phyloP scores from a whole-genome alignment of 2,797 vertebrate genomes.

The Leontopithecus rosalia region DNA sequence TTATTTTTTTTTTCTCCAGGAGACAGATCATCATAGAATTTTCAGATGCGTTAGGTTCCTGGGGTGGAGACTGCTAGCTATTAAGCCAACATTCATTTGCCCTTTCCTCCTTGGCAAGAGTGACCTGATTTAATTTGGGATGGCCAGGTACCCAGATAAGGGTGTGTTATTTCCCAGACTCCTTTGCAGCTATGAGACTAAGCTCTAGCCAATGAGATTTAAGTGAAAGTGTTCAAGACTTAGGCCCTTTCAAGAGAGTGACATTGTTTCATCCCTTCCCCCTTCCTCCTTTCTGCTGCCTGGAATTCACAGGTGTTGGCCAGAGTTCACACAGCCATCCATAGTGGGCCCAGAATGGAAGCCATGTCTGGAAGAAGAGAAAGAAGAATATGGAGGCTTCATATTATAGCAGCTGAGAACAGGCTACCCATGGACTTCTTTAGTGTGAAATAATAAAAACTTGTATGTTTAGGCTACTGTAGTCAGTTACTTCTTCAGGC shows the following conservation, averaged over 20 bases:
- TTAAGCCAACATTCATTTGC: background rate
- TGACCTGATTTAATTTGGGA: background rate
- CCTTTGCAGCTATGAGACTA: background rate
- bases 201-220: background rate
- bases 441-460: background rate
- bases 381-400: background rate
- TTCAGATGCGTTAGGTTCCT: background rate
- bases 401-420: conserved; percentile 1
- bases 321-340: background rate
- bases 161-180: background rate
- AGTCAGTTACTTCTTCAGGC: conserved; percentile 10
- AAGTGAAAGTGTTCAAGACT: background rate
- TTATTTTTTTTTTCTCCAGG: background rate
- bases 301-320: background rate
- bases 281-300: background rate
- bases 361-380: background rate
- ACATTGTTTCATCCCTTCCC: background rate
- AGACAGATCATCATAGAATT: background rate
- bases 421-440: background rate
- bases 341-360: background rate
- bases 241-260: background rate
- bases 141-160: background rate
- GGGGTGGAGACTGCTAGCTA: background rate
- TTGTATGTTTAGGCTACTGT: background rate
- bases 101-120: background rate